These are phyloP conservation scores for Darevskia mixta DNA, from an alignment of 2,797 vertebrate species.

Conservation along the genomic window DNA sequence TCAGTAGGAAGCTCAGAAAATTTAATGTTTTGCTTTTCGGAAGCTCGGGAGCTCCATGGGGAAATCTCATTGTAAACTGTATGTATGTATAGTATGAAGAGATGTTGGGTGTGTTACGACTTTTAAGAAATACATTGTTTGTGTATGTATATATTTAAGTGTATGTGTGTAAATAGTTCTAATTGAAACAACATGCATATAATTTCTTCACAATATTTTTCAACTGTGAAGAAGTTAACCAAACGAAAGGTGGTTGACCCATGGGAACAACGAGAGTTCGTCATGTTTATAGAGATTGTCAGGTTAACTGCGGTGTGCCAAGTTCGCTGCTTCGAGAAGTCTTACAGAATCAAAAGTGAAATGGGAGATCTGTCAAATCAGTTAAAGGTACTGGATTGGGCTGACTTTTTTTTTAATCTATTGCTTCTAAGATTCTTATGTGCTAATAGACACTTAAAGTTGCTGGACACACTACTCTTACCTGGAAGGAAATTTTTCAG, in stretches of 20 bases:
- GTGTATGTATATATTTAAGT: constrained; percentile 75
- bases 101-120: constrained; percentile 72
- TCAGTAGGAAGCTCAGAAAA: constrained; percentile 60
- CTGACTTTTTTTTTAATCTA: constrained; percentile 21
- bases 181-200: constrained; percentile 78
- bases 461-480: constrained; percentile 60
- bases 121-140: constrained; percentile 64
- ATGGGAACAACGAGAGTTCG: constrained; percentile 77
- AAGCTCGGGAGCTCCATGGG: constrained; percentile 68
- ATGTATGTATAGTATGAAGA: constrained; percentile 71
- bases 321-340: constrained; percentile 76
- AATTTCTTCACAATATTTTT: constrained; percentile 86
- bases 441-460: constrained; percentile 53
- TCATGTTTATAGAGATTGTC: constrained; percentile 66
- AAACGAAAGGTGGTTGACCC: constrained; percentile 74
- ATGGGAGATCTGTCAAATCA: constrained; percentile 51
- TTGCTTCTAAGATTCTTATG: constrained; percentile 58
- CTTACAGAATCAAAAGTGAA: constrained; percentile 63
- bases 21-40: constrained; percentile 67
- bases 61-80: constrained; percentile 64
- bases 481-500: constrained; percentile 18
- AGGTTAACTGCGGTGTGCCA: constrained; percentile 71
- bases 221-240: constrained; percentile 83
- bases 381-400: constrained; percentile 35
- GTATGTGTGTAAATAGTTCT: constrained; percentile 80